Base-by-base conservation (phyloP, 2,113 vertebrate genomes). In the Poecile atricapillus region DNA sequence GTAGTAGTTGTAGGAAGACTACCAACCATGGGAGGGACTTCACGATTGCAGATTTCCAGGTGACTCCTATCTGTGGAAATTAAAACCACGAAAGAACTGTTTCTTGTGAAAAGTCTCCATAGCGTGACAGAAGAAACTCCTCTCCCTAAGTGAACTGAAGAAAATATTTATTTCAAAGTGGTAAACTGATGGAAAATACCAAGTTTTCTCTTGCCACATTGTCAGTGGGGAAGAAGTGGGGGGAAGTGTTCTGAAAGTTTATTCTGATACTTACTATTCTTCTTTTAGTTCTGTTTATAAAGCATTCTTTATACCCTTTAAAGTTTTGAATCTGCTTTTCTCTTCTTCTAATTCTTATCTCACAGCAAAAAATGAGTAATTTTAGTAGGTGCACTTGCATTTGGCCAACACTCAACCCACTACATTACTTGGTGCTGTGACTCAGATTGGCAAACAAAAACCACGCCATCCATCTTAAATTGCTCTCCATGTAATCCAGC, bases 391-490 rank as follows among this genome's bases (percentile, higher is more conserved):
- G 39, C 18, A 31, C 13, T 43, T 13, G 27, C 9, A 30, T 41
- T 30, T 62, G 60, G 39, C 39, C 18, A 41, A 7, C 9, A 31
- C 39, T 43, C 18, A 31, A 21, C 27, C 28, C 28, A 43, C 27
- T 31, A 22, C 28, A 64, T 43, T 43, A 22, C 31, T 10, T 43
- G 28, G 9, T 41, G 60, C 27, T 19, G 4, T 63, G 60, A 43
- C 27, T 63, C 28, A 4, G 13, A 63, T 7, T 63, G 18, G 41
- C 60, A 43, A 63, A 63, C 13, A 43, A 31, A 31, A 31, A 30
- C 4, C 39, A 63, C 0, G 3, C 35, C 49, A 53, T 33, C 14
- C 10, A 0, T 18, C 60, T n/a, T 49, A 3, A 2, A 18, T 2
- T n/a, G 39, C 31, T 59, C 56, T 39, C 47, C 28, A 9, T 8